Percentiles rank a stretch among this genome's conserved stretches.
Conservation (phyloP, 2,888 invertebrate species). For the Morinoia aosen region DNA sequence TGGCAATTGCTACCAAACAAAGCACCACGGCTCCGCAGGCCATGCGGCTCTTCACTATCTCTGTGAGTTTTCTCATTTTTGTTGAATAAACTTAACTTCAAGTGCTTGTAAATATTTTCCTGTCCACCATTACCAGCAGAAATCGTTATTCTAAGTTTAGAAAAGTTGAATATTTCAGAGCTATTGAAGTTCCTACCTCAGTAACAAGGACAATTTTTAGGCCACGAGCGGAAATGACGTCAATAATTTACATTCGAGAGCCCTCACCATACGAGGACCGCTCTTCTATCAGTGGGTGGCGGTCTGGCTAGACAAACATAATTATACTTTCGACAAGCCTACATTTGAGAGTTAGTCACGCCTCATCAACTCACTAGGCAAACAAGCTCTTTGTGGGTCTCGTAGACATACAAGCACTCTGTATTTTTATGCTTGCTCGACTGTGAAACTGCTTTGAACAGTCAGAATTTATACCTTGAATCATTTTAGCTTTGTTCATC, state of each 20-base stretch:
- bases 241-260: neutral
- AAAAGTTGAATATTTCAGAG: conserved; percentile 1
- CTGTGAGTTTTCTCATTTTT: neutral
- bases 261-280: conserved; percentile 14
- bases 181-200: neutral
- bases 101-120: neutral
- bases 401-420: neutral
- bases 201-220: neutral
- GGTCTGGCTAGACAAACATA: neutral
- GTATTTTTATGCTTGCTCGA: neutral
- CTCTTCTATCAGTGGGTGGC: conserved; percentile 12
- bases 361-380: conserved; percentile 10
- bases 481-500: neutral
- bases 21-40: neutral
- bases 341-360: neutral
- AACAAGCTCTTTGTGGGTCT: neutral
- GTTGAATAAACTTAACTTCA: neutral
- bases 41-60: neutral
- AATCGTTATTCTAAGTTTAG: neutral
- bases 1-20: conserved; percentile 14
- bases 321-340: conserved; percentile 44
- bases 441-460: neutral
- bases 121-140: neutral
- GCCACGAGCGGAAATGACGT: neutral
- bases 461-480: neutral